Conservation (phyloP, 1,140 invertebrate genomes). For the Brachionus plicatilis region DNA sequence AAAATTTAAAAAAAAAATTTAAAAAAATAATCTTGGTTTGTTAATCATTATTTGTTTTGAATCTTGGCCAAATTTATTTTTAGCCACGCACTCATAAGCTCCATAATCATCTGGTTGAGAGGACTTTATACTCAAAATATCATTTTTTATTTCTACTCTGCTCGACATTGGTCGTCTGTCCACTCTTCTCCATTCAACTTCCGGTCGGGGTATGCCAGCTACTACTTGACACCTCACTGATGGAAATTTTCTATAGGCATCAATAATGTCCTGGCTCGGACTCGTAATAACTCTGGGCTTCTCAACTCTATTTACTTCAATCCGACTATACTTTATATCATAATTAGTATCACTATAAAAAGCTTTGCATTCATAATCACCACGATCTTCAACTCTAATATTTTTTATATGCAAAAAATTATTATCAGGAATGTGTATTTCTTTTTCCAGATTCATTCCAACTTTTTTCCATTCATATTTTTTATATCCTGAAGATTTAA, state of each 20-base stretch:
- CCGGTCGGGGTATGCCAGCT: conserved; percentile 9
- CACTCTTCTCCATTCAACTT: background rate
- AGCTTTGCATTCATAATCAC: conserved; percentile 7
- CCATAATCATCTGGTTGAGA: conserved; percentile 17
- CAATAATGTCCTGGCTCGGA: background rate
- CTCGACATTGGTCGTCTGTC: background rate
- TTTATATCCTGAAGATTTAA: background rate
- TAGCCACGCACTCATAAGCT: background rate
- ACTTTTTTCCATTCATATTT: conserved; percentile 22
- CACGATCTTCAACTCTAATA: background rate
- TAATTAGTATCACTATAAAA: background rate
- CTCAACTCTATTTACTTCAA: conserved; percentile 16
- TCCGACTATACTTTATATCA: background rate
- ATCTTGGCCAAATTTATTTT: background rate
- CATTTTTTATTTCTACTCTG: background rate
- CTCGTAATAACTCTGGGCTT: background rate
- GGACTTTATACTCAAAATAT: background rate
- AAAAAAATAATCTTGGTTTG: background rate
- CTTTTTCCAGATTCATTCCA: background rate
- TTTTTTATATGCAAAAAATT: background rate
- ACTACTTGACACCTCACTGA: background rate
- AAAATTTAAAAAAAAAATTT: background rate
- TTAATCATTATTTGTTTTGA: background rate
- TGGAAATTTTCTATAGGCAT: background rate
- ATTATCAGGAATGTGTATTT: background rate